Conservation (phyloP, 2,797 vertebrate species). For the Falco columbarius region DNA sequence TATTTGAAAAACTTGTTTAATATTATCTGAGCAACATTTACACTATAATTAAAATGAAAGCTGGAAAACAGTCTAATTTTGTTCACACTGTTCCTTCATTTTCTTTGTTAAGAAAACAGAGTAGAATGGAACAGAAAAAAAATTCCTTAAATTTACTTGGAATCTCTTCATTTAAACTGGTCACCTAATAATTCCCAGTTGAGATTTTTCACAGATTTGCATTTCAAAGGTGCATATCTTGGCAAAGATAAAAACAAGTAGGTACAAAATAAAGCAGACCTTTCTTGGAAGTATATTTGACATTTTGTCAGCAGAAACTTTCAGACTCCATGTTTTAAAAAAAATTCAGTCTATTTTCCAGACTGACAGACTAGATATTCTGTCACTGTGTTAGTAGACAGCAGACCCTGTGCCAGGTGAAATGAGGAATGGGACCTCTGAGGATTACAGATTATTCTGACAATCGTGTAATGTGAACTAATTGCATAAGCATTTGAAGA, state of each 20-base stretch:
- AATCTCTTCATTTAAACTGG: background rate
- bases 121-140: background rate
- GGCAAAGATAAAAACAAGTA: background rate
- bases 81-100: background rate
- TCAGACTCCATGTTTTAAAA: background rate
- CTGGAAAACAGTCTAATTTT: background rate
- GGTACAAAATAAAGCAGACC: background rate
- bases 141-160: background rate
- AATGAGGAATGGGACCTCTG: background rate
- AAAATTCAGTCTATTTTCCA: accelerated
- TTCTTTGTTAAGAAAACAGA: background rate
- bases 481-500: background rate
- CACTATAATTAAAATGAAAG: background rate
- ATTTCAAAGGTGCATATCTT: background rate
- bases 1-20: background rate
- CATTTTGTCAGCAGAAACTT: background rate
- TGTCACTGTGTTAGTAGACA: background rate
- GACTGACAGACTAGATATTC: background rate
- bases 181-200: background rate
- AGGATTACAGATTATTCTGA: background rate
- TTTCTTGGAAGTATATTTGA: background rate
- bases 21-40: background rate
- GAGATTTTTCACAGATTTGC: background rate
- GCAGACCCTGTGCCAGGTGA: background rate
- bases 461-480: background rate